Conservation (phyloP, 2,888 invertebrate species). For the Blera fallax region DNA sequence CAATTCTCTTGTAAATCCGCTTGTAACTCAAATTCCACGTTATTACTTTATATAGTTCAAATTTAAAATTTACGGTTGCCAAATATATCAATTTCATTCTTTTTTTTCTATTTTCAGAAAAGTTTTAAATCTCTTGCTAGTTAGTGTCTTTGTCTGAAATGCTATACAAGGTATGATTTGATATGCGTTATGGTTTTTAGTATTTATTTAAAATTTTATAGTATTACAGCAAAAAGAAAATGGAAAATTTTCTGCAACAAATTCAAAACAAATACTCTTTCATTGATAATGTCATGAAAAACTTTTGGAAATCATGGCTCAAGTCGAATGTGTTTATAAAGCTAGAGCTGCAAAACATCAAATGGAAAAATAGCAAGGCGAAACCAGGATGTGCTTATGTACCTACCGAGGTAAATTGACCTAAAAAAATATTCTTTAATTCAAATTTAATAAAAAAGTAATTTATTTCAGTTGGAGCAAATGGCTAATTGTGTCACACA, state of each 20-base stretch:
- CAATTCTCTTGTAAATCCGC: too few species aligned
- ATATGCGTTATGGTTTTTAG: not conserved
- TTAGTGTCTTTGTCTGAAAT: conserved; percentile 1
- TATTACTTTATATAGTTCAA: too few species aligned
- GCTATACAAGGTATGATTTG: not conserved
- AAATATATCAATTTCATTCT: too few species aligned
- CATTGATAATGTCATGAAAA: conserved; percentile 78
- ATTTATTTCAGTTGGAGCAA: conserved; percentile 88
- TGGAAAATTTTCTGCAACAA: conserved; percentile 77
- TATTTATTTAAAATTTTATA: not conserved
- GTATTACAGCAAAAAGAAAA: conserved; percentile 34
- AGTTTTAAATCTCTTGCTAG: not conserved
- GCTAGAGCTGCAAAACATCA: conserved; percentile 81
- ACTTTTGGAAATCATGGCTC: conserved; percentile 79
- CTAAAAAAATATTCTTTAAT: not conserved
- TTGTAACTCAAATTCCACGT: too few species aligned
- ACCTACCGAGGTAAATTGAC: conserved; percentile 86
- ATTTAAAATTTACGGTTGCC: too few species aligned
- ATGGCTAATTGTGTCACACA: conserved; percentile 96
- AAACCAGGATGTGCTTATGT: conserved; percentile 90
- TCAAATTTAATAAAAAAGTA: not conserved
- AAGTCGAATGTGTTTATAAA: conserved; percentile 78
- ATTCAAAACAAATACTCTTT: conserved; percentile 79
- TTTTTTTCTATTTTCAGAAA: not conserved
- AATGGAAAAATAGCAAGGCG: conserved; percentile 92